Evolutionary conservation across 2,888 invertebrate genomes (phyloP).

Genomic region (Pseudococcus jackbeardsleyi): DNA sequence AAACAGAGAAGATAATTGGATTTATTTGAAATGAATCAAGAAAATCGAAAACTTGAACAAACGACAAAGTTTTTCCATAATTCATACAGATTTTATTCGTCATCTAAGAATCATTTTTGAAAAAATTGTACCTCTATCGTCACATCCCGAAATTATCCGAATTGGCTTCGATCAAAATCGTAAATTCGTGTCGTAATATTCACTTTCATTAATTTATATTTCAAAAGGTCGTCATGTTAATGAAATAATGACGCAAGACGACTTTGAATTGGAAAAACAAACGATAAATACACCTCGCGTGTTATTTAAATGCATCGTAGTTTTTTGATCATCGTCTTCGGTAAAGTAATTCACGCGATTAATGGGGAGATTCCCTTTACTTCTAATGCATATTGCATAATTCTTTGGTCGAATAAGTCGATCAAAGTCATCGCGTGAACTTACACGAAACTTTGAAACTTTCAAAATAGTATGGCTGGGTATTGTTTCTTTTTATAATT

Average conservation of each 20-base stretch:
- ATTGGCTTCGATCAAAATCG: neutral
- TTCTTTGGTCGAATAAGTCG: neutral
- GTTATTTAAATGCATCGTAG: slow-evolving; percentile 4
- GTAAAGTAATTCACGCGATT: neutral
- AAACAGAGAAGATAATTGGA: neutral
- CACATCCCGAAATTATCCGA: neutral
- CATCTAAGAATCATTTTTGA: neutral
- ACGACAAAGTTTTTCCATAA: neutral
- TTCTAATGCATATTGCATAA: neutral
- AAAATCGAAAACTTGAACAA: neutral
- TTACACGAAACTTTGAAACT: neutral
- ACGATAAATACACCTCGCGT: neutral
- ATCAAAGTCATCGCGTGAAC: neutral
- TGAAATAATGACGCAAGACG: slow-evolving; percentile 1
- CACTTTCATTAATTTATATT: neutral
- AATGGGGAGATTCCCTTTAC: neutral
- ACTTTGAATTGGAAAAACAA: slow-evolving; percentile 1
- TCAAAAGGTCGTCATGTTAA: slow-evolving; percentile 9
- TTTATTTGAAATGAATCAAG: neutral
- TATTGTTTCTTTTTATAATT: neutral
- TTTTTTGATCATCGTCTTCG: neutral
- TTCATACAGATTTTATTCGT: neutral
- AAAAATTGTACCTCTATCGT: neutral
- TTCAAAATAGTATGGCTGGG: neutral
- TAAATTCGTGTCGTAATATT: neutral